These are phyloP conservation scores for honey bee (Apis mellifera) DNA, from an alignment of 1,140 invertebrate genomes.

Conservation along the genomic window Amel_HAv3.1 CM009943.2:2498501-2499000, in stretches of 20 bases:
- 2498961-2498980: background rate
- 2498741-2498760: conserved; percentile 2
- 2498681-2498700: conserved; percentile 73
- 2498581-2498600: conserved; percentile 71
- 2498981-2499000: background rate
- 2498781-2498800: conserved; percentile 6
- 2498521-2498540: conserved; percentile 71
- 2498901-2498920: conserved; percentile 1
- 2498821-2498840: conserved; percentile 20
- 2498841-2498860: conserved; percentile 56
- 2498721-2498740: conserved; percentile 60
- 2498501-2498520: conserved; percentile 75
- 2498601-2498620: conserved; percentile 71
- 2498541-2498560: conserved; percentile 77
- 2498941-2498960: background rate
- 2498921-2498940: background rate
- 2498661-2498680: conserved; percentile 77
- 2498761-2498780: background rate
- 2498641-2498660: conserved; percentile 75
- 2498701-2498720: conserved; percentile 71
- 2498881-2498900: conserved; percentile 58
- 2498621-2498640: conserved; percentile 65
- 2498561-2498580: conserved; percentile 77
- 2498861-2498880: conserved; percentile 70
- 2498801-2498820: background rate